These are phyloP conservation scores for Mythimna albipuncta DNA, from an alignment of 2,888 invertebrate genomes.

Conservation along the genomic window DNA sequence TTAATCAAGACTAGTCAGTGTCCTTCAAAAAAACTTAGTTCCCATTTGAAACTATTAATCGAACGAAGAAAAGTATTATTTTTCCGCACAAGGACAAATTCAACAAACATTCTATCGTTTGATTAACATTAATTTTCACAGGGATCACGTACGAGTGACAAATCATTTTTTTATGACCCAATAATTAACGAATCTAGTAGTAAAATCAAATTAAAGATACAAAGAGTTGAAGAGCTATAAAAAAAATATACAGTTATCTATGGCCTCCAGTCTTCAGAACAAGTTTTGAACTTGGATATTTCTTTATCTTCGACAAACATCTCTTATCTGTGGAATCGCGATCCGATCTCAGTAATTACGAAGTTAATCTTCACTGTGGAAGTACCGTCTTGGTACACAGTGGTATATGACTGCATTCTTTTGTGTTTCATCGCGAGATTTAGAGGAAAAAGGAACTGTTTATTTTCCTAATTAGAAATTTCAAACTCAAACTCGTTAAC, in stretches of 20 bases:
- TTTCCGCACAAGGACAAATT: not conserved
- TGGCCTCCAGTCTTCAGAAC: constrained; percentile 45
- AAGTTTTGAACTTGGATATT: constrained; percentile 50
- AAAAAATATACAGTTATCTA: constrained; percentile 50
- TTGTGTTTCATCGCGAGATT: constrained; percentile 5
- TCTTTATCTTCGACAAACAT: constrained; percentile 55
- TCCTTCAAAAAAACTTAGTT: not conserved
- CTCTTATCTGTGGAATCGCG: constrained; percentile 55
- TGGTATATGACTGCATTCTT: constrained; percentile 39
- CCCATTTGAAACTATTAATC: not conserved
- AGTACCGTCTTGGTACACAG: constrained; percentile 10
- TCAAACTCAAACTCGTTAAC: not conserved
- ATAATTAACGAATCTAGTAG: constrained; percentile 40
- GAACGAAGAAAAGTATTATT: not conserved
- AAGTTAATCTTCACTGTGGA: constrained; percentile 44
- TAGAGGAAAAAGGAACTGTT: not conserved
- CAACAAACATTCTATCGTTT: not conserved
- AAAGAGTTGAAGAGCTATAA: constrained; percentile 41
- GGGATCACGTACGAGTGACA: constrained; percentile 21
- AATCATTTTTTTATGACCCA: constrained; percentile 47
- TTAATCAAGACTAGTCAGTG: too few relatives aligned
- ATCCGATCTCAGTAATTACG: constrained; percentile 53
- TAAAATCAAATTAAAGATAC: constrained; percentile 46
- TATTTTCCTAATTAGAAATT: constrained; percentile 10
- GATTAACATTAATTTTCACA: constrained; percentile 12